These are phyloP conservation scores for Plecturocebus donacophilus DNA, from an alignment of 2,113 vertebrate species.

Conservation along the genomic window DNA sequence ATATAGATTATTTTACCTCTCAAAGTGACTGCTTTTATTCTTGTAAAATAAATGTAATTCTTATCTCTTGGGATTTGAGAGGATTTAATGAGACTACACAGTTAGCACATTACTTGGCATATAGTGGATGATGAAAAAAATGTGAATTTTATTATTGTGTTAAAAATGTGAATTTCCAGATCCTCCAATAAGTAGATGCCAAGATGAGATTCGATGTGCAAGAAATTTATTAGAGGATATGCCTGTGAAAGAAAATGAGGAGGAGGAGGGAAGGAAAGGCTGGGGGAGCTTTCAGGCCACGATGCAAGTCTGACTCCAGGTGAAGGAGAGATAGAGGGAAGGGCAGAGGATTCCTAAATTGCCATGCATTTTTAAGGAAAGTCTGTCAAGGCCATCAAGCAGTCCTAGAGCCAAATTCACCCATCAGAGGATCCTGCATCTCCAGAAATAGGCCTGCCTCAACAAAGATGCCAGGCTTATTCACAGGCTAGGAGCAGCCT, in stretches of 20 bases:
- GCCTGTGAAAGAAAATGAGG: not conserved
- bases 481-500: not conserved
- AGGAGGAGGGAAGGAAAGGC: not conserved
- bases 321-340: not conserved
- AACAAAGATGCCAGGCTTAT: not conserved
- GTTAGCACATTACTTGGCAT: conserved; percentile 10
- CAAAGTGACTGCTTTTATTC: not conserved
- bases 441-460: not conserved
- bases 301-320: not conserved
- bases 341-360: not conserved
- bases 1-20: not conserved
- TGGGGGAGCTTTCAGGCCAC: not conserved
- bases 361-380: not conserved
- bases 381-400: not conserved
- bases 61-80: conserved; percentile 10
- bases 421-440: not conserved
- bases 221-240: conserved; percentile 25
- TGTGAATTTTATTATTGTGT: conserved; percentile 35
- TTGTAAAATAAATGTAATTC: conserved; percentile 36
- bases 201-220: not conserved
- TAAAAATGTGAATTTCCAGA: conserved; percentile 27
- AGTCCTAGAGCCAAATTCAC: not conserved
- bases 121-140: not conserved
- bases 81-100: conserved; percentile 27
- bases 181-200: conserved; percentile 8